A percentile compares a stretch with the other conserved stretches of the same genome.
Conservation (phyloP, 1,140 invertebrate genomes). For the Monochamus saltuarius region DNA sequence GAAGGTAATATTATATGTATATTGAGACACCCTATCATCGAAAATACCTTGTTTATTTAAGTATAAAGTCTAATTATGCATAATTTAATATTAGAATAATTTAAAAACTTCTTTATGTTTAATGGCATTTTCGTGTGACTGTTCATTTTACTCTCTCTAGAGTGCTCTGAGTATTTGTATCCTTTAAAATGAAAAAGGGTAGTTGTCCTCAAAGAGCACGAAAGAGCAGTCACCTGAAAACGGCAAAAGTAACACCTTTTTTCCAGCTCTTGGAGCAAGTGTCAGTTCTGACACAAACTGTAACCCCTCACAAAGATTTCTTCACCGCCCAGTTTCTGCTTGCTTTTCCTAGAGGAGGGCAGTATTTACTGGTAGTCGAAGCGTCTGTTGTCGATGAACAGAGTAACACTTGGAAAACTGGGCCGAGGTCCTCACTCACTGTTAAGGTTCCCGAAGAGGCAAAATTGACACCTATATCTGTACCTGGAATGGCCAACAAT, state of each 20-base stretch:
- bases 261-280: constrained; percentile 42
- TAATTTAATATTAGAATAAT: too few species aligned
- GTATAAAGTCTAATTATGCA: too few species aligned
- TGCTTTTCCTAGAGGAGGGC: constrained; percentile 57
- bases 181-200: too few species aligned
- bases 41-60: too few species aligned
- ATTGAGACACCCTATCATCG: too few species aligned
- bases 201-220: too few species aligned
- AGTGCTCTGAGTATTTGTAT: too few species aligned
- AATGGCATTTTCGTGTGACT: too few species aligned
- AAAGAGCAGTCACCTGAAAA: too few species aligned
- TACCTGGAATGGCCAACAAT: constrained; percentile 48
- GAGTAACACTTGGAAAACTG: constrained; percentile 74
- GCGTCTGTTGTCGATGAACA: constrained; percentile 72
- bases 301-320: constrained; percentile 78
- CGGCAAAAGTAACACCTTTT: neutral
- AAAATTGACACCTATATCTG: constrained; percentile 46
- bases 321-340: constrained; percentile 79
- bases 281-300: constrained; percentile 57
- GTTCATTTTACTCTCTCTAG: too few species aligned
- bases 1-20: constrained; percentile 38
- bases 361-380: constrained; percentile 64
- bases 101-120: too few species aligned
- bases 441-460: constrained; percentile 73
- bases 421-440: constrained; percentile 65